A percentile compares a stretch with the other conserved stretches of the same genome.
Evolutionary conservation across 1,140 invertebrate species (phyloP).

Genomic region (Drosophila trapezifrons): DNA sequence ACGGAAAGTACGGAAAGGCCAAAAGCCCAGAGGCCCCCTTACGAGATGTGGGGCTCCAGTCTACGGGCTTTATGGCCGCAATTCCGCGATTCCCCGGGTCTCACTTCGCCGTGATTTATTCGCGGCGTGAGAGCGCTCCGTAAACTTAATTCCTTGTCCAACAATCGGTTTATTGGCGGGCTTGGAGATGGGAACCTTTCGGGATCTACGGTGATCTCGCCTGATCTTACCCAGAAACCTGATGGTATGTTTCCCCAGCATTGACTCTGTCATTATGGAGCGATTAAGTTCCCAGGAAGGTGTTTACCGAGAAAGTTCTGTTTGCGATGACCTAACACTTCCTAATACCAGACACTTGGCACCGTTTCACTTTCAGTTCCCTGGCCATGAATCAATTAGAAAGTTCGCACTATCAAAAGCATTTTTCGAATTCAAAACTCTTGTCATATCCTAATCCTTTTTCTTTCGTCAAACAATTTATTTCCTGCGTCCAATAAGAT

Average conservation of each 20-base stretch:
- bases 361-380: constrained; percentile 11
- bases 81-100: constrained; percentile 29
- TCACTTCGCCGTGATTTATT: constrained; percentile 66
- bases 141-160: constrained; percentile 48
- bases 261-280: constrained; percentile 20
- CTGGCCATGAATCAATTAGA: background rate
- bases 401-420: background rate
- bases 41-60: constrained; percentile 25
- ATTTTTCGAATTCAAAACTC: constrained; percentile 1
- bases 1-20: constrained; percentile 4
- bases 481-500: constrained; percentile 7
- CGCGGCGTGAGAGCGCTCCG: constrained; percentile 62
- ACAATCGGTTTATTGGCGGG: constrained; percentile 60
- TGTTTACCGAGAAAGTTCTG: constrained; percentile 27
- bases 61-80: constrained; percentile 56
- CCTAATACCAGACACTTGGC: background rate
- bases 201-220: constrained; percentile 7
- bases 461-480: constrained; percentile 6
- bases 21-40: constrained; percentile 62
- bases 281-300: constrained; percentile 21
- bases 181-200: constrained; percentile 9
- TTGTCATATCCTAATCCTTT: constrained; percentile 8
- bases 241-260: too few relatives aligned
- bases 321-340: constrained; percentile 26
- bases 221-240: constrained; percentile 18